Evolutionary conservation across 2,888 invertebrate species (phyloP).

Genomic region (Pterostichus niger): DNA sequence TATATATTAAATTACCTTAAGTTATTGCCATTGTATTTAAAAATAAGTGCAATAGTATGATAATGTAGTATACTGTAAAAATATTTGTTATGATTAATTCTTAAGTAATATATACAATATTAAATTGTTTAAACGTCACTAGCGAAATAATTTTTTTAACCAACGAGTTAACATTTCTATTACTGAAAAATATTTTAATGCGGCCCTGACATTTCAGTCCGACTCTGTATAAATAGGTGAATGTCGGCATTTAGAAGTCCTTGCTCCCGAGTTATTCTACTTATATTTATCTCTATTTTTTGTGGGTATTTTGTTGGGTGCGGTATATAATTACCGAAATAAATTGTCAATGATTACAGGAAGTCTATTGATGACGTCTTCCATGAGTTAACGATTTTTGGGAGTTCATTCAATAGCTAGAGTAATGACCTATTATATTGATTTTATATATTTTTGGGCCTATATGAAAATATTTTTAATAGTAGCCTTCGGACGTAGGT

Average conservation of each 20-base stretch:
- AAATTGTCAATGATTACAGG: constrained; percentile 29
- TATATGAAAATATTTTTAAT: constrained; percentile 21
- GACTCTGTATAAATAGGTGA: constrained; percentile 54
- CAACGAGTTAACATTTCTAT: constrained; percentile 23
- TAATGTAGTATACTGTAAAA: constrained; percentile 52
- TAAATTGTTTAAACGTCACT: constrained; percentile 52
- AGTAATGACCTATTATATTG: constrained; percentile 60
- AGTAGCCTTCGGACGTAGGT: constrained; percentile 25
- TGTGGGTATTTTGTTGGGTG: constrained; percentile 6
- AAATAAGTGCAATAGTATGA: neutral
- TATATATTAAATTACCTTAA: no score
- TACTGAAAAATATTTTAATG: constrained; percentile 52
- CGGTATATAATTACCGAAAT: constrained; percentile 35
- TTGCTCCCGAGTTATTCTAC: constrained; percentile 54
- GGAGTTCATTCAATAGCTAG: constrained; percentile 56
- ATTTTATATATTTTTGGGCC: constrained; percentile 41
- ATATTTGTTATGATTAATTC: constrained; percentile 52
- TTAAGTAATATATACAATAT: constrained; percentile 57
- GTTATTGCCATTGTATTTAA: neutral
- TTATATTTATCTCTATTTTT: constrained; percentile 44
- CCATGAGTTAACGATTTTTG: constrained; percentile 61
- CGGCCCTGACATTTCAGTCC: constrained; percentile 62
- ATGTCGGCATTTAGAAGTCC: constrained; percentile 63
- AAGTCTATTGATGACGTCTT: constrained; percentile 53
- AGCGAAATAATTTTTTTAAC: constrained; percentile 60